These are phyloP conservation scores for Aphidoletes aphidimyza DNA, from an alignment of 2,888 invertebrate species.

Conservation along the genomic window DNA sequence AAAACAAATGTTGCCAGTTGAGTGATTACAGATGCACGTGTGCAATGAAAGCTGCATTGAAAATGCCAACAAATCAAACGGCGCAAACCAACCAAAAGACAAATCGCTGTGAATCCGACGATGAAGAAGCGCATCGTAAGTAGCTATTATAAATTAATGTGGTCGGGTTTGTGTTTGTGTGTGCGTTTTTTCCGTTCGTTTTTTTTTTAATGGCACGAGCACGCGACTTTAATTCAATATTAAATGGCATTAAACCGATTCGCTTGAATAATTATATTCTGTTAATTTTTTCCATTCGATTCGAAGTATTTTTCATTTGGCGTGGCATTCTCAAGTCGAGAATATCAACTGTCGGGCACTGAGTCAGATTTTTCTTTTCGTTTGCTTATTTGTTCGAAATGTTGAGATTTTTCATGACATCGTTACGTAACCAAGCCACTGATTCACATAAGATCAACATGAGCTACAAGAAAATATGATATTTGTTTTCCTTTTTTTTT, in stretches of 20 bases:
- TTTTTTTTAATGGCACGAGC: not conserved
- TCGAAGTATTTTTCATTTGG: not conserved
- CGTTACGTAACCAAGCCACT: conserved; percentile 39
- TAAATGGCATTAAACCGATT: conserved; percentile 48
- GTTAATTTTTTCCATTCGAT: conserved; percentile 47
- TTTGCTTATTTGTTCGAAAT: not conserved
- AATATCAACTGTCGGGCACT: not conserved
- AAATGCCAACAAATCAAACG: conserved; percentile 8
- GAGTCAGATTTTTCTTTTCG: not conserved
- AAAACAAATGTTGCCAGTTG: conserved; percentile 49
- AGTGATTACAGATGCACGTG: conserved; percentile 14
- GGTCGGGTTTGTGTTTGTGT: too few species aligned
- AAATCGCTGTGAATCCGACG: not conserved
- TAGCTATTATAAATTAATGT: conserved; percentile 29
- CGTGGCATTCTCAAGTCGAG: not conserved
- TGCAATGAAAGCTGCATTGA: conserved; percentile 32
- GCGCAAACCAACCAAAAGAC: conserved; percentile 12
- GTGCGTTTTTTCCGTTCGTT: not conserved
- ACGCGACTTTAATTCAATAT: conserved; percentile 53
- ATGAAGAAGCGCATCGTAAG: not conserved
- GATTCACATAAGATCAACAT: conserved; percentile 1
- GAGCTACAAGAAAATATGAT: not conserved
- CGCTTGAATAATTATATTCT: conserved; percentile 41
- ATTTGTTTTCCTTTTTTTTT: not conserved
- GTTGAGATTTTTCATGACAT: not conserved